A percentile compares a stretch with the other conserved stretches of the same genome.
phyloP scores from a whole-genome alignment of 2,888 invertebrate genomes.

The Xanthorhoe spadicearia region DNA sequence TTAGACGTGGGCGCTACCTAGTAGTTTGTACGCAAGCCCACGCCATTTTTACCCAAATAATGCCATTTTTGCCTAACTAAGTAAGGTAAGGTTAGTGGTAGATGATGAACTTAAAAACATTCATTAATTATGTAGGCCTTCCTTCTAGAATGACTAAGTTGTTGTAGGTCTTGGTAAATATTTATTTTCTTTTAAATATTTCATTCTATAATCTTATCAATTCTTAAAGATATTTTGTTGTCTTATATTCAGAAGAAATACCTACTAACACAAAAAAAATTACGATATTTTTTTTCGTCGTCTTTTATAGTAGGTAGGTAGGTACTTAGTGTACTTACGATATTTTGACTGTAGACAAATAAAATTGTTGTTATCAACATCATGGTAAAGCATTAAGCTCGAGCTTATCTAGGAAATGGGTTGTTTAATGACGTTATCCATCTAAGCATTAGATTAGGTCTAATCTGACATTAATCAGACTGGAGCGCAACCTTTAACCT shows the following conservation, averaged over 20 bases:
- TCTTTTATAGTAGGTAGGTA: too few species aligned
- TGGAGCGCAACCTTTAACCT: constrained; percentile 17
- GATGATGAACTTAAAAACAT: too few species aligned
- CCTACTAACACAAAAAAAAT: too few species aligned
- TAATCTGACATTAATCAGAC: constrained; percentile 18
- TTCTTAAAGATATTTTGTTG: too few species aligned
- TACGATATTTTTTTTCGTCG: too few species aligned
- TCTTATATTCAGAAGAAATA: too few species aligned
- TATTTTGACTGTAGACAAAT: neutral
- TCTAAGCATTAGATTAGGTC: constrained; percentile 4
- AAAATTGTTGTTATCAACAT: neutral
- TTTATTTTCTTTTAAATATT: too few species aligned
- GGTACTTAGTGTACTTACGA: too few species aligned
- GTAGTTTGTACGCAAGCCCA: neutral
- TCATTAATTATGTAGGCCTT: too few species aligned
- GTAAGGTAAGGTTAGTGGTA: too few species aligned
- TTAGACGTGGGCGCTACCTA: neutral
- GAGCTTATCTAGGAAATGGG: constrained; percentile 3
- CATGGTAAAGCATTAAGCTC: neutral
- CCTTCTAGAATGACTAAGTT: neutral
- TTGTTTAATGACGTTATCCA: constrained; percentile 7
- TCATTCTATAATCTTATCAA: too few species aligned
- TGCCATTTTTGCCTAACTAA: neutral
- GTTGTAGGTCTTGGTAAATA: too few species aligned
- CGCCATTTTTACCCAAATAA: neutral